These are phyloP conservation scores for Parasteatoda lunata DNA, from an alignment of 2,888 invertebrate genomes.

Conservation along the genomic window DNA sequence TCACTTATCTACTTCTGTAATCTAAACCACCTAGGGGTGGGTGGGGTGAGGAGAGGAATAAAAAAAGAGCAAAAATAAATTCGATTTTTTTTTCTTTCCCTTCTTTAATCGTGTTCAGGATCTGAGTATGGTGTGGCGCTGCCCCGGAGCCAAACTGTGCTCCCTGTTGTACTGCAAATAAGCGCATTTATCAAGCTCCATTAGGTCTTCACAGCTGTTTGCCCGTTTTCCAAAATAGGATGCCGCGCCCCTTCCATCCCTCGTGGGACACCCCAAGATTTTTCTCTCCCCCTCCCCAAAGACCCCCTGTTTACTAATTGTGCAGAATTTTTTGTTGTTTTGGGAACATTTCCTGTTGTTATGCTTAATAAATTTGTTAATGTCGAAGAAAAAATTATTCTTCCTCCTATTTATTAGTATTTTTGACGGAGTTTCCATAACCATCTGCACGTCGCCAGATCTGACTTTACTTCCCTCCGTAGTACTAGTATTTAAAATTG, in stretches of 20 bases:
- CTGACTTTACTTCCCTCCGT: no score
- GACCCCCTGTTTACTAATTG: background rate
- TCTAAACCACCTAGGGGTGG: constrained; percentile 20
- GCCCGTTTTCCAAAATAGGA: constrained; percentile 41
- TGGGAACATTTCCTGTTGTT: no score
- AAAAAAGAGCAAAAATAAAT: constrained; percentile 6
- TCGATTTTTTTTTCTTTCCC: background rate
- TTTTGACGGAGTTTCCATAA: no score
- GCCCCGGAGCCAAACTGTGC: constrained; percentile 48
- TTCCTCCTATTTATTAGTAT: no score
- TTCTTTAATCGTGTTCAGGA: constrained; percentile 48
- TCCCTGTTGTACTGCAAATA: constrained; percentile 60
- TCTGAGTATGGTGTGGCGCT: constrained; percentile 42
- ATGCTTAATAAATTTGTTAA: no score
- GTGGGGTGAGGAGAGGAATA: background rate
- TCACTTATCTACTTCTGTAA: constrained; percentile 30
- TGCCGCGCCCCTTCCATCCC: constrained; percentile 35
- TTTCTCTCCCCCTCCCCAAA: constrained; percentile 10
- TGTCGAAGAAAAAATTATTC: no score
- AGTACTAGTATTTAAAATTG: no score
- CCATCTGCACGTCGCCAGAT: no score
- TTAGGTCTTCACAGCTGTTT: constrained; percentile 67
- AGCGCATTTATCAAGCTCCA: constrained; percentile 67
- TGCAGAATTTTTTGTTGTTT: no score
- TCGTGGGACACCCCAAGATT: constrained; percentile 35